These are phyloP conservation scores for Corbicula japonica DNA, from an alignment of 2,888 invertebrate species.

Conservation along the genomic window DNA sequence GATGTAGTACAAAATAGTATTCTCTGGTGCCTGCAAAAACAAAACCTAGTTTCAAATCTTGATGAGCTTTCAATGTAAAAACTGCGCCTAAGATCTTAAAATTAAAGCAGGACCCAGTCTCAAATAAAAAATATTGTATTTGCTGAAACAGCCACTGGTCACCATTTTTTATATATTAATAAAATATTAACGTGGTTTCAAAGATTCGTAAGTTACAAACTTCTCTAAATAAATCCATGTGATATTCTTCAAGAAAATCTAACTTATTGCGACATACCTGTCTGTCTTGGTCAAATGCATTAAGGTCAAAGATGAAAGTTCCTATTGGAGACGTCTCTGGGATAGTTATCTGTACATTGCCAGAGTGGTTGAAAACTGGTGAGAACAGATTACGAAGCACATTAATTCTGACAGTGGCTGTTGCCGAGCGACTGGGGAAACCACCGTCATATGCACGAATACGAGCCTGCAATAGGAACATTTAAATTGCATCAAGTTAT, in stretches of 20 bases:
- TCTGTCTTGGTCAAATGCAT: conserved; percentile 74
- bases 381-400: conserved; percentile 73
- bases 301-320: conserved; percentile 70
- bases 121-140: too few relatives aligned
- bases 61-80: too few relatives aligned
- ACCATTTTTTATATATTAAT: too few relatives aligned
- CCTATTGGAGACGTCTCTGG: conserved; percentile 77
- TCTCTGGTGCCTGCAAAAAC: conserved; percentile 67
- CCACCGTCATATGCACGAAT: conserved; percentile 81
- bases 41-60: too few relatives aligned
- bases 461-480: conserved; percentile 56
- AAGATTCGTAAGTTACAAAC: too few relatives aligned
- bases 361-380: conserved; percentile 88
- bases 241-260: neutral
- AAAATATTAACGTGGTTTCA: too few relatives aligned
- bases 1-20: conserved; percentile 62
- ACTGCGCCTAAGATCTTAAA: too few relatives aligned
- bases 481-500: too few relatives aligned
- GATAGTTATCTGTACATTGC: conserved; percentile 87
- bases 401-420: conserved; percentile 71
- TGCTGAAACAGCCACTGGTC: too few relatives aligned
- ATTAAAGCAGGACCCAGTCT: too few relatives aligned
- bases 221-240: too few relatives aligned
- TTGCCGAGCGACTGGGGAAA: conserved; percentile 75
- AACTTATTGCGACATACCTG: conserved; percentile 39